Conservation (phyloP, 2,888 invertebrate species). For the Polydrusus cervinus region DNA sequence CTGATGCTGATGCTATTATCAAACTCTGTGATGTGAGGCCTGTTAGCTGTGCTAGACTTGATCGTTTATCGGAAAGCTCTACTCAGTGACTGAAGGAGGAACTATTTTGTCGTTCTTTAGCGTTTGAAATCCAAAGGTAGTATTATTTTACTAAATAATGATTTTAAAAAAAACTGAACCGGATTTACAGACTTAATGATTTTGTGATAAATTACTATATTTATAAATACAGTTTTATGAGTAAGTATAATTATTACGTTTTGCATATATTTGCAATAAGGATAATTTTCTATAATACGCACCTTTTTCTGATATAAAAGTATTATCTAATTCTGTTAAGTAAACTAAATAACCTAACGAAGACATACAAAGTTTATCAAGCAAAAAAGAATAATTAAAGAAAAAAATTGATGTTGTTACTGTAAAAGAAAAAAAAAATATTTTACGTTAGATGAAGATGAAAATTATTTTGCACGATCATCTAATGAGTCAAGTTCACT, state of each 20-base stretch:
- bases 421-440: neutral
- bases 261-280: slow-evolving; percentile 9
- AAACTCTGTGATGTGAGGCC: no score
- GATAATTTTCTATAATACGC: slow-evolving; percentile 1
- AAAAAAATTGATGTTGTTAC: neutral
- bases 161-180: neutral
- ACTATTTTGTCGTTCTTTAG: no score
- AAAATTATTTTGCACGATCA: slow-evolving; percentile 42
- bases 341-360: neutral
- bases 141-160: no score
- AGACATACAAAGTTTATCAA: neutral
- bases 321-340: neutral
- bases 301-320: neutral
- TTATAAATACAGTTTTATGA: neutral
- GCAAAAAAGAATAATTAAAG: neutral
- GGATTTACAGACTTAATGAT: slow-evolving; percentile 1
- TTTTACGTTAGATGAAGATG: neutral
- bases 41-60: no score
- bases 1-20: no score
- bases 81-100: no score
- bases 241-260: neutral
- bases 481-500: slow-evolving; percentile 49
- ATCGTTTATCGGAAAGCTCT: no score
- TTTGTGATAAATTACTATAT: neutral
- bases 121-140: no score